Percentiles rank a stretch among this genome's conserved stretches.
These are phyloP conservation scores for Drosophila monieri DNA, from an alignment of 2,888 invertebrate species.

Conservation along the genomic window DNA sequence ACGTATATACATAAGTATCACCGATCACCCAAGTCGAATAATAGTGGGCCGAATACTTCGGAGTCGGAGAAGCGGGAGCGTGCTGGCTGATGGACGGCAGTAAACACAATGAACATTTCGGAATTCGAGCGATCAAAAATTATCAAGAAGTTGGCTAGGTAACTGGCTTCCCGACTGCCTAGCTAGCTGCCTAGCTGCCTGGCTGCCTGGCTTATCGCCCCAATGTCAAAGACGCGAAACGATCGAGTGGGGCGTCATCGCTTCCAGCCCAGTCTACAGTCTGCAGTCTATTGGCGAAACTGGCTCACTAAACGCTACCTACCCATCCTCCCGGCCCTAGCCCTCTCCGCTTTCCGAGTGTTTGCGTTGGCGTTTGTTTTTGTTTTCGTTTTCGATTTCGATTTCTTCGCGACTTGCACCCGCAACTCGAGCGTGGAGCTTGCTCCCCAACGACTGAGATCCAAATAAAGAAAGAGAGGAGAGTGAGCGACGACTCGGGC, in stretches of 20 bases:
- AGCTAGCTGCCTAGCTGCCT: not conserved
- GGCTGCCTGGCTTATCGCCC: slow-evolving; percentile 18
- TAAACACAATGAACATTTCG: slow-evolving; percentile 33
- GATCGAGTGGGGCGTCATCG: slow-evolving; percentile 39
- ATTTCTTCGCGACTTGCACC: slow-evolving; percentile 24
- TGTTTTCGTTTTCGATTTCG: slow-evolving; percentile 30
- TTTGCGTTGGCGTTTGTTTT: slow-evolving; percentile 44
- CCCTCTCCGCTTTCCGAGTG: not conserved
- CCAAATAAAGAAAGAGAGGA: slow-evolving; percentile 10
- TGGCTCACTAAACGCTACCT: slow-evolving; percentile 36
- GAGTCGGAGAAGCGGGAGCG: slow-evolving; percentile 25
- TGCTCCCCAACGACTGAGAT: slow-evolving; percentile 22
- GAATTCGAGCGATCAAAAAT: slow-evolving; percentile 39
- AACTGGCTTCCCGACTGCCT: slow-evolving; percentile 37
- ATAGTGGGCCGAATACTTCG: not conserved
- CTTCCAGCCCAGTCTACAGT: slow-evolving; percentile 25
- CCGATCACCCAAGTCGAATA: slow-evolving; percentile 27
- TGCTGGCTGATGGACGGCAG: slow-evolving; percentile 22
- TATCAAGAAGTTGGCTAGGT: slow-evolving; percentile 42
- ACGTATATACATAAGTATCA: slow-evolving; percentile 32
- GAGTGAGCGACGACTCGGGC: slow-evolving; percentile 15
- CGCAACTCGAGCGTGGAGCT: slow-evolving; percentile 20
- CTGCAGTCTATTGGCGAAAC: slow-evolving; percentile 48
- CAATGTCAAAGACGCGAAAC: slow-evolving; percentile 35
- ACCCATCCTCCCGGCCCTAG: slow-evolving; percentile 3